These are phyloP conservation scores for Leptinotarsa haldemani DNA, from an alignment of 2,888 invertebrate species.

Conservation along the genomic window DNA sequence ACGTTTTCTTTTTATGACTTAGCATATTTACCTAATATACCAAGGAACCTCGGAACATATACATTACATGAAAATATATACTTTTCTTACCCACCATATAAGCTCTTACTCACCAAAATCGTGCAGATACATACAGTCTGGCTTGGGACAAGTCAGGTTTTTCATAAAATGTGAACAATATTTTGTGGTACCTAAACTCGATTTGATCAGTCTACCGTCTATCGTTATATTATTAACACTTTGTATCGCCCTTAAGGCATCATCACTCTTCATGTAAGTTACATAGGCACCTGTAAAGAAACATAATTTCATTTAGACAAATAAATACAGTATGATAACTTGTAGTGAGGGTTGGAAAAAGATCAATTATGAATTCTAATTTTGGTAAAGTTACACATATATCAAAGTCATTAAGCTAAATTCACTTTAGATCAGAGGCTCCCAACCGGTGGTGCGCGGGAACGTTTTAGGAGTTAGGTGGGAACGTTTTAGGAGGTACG, in stretches of 20 bases:
- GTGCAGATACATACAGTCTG: constrained; percentile 99
- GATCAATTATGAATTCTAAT: too few species aligned
- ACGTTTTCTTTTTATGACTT: too few species aligned
- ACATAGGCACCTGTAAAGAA: constrained; percentile 88
- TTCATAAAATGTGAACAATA: constrained; percentile 99
- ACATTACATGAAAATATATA: not conserved
- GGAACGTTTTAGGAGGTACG: too few species aligned
- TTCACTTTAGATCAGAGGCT: too few species aligned
- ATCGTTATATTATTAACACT: constrained; percentile 97
- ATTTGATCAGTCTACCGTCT: constrained; percentile 96
- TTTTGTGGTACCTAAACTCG: constrained; percentile 98
- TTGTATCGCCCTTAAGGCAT: constrained; percentile 96
- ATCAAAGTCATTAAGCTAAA: too few species aligned
- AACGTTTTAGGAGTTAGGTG: too few species aligned
- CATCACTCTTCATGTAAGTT: constrained; percentile 89
- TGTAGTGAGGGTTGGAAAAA: not conserved
- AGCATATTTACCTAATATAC: too few species aligned
- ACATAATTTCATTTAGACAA: not conserved
- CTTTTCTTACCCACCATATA: not conserved
- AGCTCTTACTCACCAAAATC: constrained; percentile 80
- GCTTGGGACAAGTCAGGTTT: constrained; percentile 96
- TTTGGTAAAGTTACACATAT: not conserved
- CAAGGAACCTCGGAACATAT: too few species aligned
- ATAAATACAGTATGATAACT: not conserved
- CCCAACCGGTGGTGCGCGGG: too few species aligned